Evolutionary conservation across 64 coral and sea anemone species (phyloP).

Genomic region (Cladopsammia gracilis): DNA sequence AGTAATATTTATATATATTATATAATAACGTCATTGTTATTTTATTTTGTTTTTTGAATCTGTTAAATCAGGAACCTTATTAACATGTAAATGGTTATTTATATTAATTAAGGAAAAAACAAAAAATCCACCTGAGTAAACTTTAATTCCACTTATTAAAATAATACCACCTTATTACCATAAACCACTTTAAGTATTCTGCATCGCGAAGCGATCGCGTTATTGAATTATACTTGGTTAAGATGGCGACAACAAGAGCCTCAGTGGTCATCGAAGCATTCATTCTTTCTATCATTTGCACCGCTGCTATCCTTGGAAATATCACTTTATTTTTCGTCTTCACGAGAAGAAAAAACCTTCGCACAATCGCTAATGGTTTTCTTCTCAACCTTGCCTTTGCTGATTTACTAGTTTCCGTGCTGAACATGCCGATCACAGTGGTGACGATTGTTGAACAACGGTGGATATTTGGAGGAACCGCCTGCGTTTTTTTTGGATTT

Average conservation of each 20-base stretch:
- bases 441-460: slow-evolving; percentile 21
- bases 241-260: not conserved
- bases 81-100: not conserved
- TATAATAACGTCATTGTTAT: no score
- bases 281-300: slow-evolving; percentile 26
- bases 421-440: slow-evolving; percentile 58
- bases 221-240: no score
- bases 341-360: slow-evolving; percentile 15
- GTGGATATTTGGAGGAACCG: slow-evolving; percentile 49
- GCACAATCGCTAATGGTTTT: slow-evolving; percentile 49
- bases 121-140: not conserved
- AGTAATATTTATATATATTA: no score
- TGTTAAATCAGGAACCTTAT: not conserved
- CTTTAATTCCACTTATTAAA: not conserved
- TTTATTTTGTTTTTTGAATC: not conserved
- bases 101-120: not conserved
- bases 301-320: slow-evolving; percentile 26
- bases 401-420: slow-evolving; percentile 48
- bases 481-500: slow-evolving; percentile 49
- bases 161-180: not conserved
- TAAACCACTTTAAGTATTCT: not conserved
- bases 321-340: slow-evolving; percentile 39
- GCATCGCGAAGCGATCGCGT: not conserved
- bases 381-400: slow-evolving; percentile 61
- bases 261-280: not conserved